Percentiles rank a stretch among this genome's conserved stretches.
Conservation (phyloP, 1,140 invertebrate genomes). For the Calliphora vicina region DNA sequence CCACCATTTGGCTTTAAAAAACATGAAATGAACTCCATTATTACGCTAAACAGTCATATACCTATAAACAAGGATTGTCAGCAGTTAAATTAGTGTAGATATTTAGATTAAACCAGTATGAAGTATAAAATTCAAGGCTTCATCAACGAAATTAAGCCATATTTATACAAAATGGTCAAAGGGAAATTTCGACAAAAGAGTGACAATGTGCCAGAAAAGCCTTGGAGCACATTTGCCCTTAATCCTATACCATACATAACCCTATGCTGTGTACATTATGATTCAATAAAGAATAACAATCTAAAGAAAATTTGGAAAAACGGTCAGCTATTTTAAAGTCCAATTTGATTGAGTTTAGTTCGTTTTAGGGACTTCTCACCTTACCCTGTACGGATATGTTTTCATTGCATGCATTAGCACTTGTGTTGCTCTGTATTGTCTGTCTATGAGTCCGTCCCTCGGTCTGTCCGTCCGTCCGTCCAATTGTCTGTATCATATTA, state of each 20-base stretch:
- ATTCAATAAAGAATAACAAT: too few relatives aligned
- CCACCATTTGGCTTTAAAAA: slow-evolving; percentile 8
- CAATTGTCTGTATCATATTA: not conserved
- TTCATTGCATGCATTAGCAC: not conserved
- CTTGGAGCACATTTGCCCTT: too few relatives aligned
- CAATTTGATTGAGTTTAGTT: too few relatives aligned
- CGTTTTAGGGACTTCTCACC: not conserved
- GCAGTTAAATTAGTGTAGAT: not conserved
- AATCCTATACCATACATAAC: too few relatives aligned
- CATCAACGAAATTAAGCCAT: too few relatives aligned
- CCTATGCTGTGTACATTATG: too few relatives aligned
- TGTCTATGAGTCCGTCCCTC: not conserved
- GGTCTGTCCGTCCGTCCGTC: not conserved
- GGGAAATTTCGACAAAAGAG: too few relatives aligned
- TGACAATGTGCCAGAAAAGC: too few relatives aligned
- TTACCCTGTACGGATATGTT: not conserved
- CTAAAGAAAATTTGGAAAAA: too few relatives aligned
- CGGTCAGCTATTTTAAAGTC: not conserved
- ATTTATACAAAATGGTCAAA: too few relatives aligned
- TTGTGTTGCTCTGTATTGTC: not conserved
- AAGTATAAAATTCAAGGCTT: too few relatives aligned
- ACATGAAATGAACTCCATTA: slow-evolving; percentile 10
- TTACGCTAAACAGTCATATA: not conserved
- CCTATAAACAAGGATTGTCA: not conserved
- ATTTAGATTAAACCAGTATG: too few relatives aligned